These are phyloP conservation scores for Elgaria multicarinata DNA, from an alignment of 2,113 vertebrate genomes.

Conservation along the genomic window DNA sequence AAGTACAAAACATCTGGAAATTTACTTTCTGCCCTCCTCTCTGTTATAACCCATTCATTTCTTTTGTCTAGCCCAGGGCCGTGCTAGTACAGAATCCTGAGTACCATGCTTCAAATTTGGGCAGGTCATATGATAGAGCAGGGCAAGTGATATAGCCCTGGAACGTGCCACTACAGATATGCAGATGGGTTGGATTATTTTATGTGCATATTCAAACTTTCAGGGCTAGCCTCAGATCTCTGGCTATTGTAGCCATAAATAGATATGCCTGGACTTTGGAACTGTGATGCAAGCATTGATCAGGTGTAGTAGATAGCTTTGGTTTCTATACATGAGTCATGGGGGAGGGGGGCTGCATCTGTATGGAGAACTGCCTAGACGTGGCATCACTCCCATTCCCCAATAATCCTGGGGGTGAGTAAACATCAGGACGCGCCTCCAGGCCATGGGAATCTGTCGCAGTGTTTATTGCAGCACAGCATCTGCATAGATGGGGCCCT, in stretches of 20 bases:
- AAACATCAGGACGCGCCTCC: not conserved
- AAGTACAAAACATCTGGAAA: no score
- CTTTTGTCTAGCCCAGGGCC: not conserved
- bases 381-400: not conserved
- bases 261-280: not conserved
- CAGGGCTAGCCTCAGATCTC: not conserved
- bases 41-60: not conserved
- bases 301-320: not conserved
- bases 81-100: not conserved
- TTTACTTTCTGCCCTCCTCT: no score
- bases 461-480: not conserved
- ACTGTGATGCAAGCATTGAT: not conserved
- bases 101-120: not conserved
- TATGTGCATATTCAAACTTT: not conserved
- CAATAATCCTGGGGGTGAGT: not conserved
- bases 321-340: not conserved
- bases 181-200: not conserved
- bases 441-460: not conserved
- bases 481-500: constrained; percentile 49
- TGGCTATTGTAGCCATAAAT: not conserved
- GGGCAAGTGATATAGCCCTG: not conserved
- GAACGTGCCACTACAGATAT: not conserved
- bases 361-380: not conserved
- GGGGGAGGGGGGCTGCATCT: not conserved
- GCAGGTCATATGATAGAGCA: not conserved